Evolutionary conservation across 2,797 vertebrate genomes (phyloP).

Genomic region (Melanogrammus aeglefinus): DNA sequence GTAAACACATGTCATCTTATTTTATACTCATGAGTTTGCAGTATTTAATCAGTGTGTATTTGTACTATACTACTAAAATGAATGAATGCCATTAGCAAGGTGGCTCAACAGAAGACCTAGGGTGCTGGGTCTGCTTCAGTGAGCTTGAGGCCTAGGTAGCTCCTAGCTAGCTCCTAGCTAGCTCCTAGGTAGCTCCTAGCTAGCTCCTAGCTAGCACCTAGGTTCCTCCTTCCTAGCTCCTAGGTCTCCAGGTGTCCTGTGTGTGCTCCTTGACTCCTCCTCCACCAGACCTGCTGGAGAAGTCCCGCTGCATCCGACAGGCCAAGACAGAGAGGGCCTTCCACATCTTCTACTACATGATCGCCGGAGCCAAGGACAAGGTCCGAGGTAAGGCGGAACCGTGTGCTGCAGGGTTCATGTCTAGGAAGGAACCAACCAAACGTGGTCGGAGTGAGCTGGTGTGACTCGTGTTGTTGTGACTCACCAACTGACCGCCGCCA

Average conservation of each 20-base stretch:
- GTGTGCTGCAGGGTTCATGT: neutral
- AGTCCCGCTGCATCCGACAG: slow-evolving; percentile 94
- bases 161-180: neutral
- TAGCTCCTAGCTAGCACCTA: neutral
- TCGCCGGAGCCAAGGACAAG: slow-evolving; percentile 85
- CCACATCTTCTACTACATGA: slow-evolving; percentile 97
- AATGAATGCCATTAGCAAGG: neutral
- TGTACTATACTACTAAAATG: neutral
- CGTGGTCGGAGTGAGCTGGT: neutral
- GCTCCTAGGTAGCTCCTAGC: slow-evolving; percentile 28
- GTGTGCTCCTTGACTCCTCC: slow-evolving; percentile 54
- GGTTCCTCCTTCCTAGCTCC: slow-evolving; percentile 1
- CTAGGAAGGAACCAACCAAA: neutral
- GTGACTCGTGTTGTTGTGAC: neutral
- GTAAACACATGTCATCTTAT: too few species aligned
- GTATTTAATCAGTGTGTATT: neutral
- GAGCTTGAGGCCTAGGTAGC: neutral
- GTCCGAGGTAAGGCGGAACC: slow-evolving; percentile 61
- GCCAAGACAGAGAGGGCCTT: slow-evolving; percentile 92
- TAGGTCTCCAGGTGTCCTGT: slow-evolving; percentile 6
- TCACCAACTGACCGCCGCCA: neutral
- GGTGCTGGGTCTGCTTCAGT: neutral
- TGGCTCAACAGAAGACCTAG: neutral
- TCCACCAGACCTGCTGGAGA: slow-evolving; percentile 90
- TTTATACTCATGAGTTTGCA: too few species aligned